A percentile compares a stretch with the other conserved stretches of the same genome.
Conservation (phyloP, 2,797 vertebrate species). For the Monodelphis domestica region DNA sequence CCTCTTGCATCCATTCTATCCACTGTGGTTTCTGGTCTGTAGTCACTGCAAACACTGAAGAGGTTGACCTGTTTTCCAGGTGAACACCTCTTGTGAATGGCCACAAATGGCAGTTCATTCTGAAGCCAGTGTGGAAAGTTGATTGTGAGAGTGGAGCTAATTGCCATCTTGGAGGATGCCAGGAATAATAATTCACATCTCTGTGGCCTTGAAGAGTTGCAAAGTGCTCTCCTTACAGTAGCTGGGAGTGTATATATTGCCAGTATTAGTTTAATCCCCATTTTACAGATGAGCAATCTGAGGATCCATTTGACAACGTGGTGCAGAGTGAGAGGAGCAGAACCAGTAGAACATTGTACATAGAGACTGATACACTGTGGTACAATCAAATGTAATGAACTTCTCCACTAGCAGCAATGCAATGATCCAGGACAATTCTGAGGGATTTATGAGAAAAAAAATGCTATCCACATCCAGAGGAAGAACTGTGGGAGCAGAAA, state of each 20-base stretch:
- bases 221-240: neutral
- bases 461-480: too few species aligned
- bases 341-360: too few species aligned
- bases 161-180: neutral
- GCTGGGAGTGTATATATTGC: neutral
- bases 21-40: too few species aligned
- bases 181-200: fast-evolving
- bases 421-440: too few species aligned
- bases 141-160: neutral
- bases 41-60: too few species aligned
- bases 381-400: too few species aligned
- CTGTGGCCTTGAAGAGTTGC: neutral
- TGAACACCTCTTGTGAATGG: neutral
- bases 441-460: too few species aligned
- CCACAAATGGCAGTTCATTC: neutral
- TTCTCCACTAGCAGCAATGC: too few species aligned
- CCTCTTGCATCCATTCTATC: too few species aligned
- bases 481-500: too few species aligned
- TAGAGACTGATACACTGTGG: too few species aligned
- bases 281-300: neutral
- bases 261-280: neutral
- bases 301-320: neutral
- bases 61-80: neutral
- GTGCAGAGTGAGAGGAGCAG: too few species aligned
- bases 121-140: neutral